Evolutionary conservation across 2,888 invertebrate genomes (phyloP).

Genomic region (Chrysolina oricalcia): DNA sequence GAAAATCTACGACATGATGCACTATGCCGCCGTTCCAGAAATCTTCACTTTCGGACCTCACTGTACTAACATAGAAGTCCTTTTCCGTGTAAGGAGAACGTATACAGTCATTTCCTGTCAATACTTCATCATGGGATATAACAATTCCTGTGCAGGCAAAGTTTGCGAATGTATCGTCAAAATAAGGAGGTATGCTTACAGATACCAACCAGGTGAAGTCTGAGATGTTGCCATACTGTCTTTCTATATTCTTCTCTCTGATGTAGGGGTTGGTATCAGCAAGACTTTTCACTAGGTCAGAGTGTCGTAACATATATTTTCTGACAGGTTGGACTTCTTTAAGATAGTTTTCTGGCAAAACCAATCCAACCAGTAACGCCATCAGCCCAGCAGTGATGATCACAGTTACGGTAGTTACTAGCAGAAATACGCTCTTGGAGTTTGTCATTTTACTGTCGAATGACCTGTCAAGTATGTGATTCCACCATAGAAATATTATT

Average conservation of each 20-base stretch:
- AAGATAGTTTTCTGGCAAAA: not conserved
- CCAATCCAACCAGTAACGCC: not conserved
- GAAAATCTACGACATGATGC: not conserved
- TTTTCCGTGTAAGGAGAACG: not conserved
- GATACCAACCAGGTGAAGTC: not conserved
- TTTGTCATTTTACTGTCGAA: not conserved
- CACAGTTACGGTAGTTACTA: not conserved
- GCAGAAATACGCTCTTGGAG: not conserved
- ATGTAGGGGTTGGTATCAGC: not conserved
- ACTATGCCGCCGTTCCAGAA: not conserved
- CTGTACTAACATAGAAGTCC: not conserved
- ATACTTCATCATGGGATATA: not conserved
- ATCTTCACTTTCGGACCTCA: not conserved
- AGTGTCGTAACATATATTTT: no score
- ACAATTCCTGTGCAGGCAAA: not conserved
- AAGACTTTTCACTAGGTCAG: no score
- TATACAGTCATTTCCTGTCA: not conserved
- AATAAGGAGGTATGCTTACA: not conserved
- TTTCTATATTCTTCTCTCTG: not conserved
- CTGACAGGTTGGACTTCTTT: not conserved
- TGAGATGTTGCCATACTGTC: not conserved
- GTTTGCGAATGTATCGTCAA: not conserved
- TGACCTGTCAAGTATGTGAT: no score
- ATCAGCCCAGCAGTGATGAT: not conserved
- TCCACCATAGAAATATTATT: no score